These are phyloP conservation scores for Otus sunia DNA, from an alignment of 2,113 vertebrate species.

Conservation along the genomic window DNA sequence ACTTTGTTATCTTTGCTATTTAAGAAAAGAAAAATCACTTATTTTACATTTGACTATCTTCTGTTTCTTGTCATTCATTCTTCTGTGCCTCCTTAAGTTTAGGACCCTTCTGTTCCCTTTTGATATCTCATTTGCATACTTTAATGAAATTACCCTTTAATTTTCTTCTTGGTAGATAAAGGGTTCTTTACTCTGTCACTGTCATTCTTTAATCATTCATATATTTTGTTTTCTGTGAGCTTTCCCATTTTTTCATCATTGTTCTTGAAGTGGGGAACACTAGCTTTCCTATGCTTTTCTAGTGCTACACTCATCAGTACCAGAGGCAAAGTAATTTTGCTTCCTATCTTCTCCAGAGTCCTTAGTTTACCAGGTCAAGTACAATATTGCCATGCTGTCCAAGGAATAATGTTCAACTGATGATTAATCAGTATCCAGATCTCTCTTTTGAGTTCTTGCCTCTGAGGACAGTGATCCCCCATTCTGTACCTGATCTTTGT, in stretches of 20 bases:
- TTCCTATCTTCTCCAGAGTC: not conserved
- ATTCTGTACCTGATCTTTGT: not conserved
- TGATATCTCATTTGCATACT: not conserved
- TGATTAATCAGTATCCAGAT: not conserved
- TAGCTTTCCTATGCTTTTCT: not conserved
- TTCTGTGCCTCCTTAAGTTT: not conserved
- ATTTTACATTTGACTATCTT: not conserved
- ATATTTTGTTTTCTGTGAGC: not conserved
- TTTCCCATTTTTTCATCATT: not conserved
- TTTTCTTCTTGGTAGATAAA: not conserved
- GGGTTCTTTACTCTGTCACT: not conserved
- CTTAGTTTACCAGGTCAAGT: not conserved
- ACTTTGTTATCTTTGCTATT: not conserved
- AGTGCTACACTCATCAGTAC: not conserved
- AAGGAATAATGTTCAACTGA: not conserved
- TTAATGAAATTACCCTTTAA: not conserved
- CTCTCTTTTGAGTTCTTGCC: not conserved
- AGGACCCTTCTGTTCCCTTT: not conserved
- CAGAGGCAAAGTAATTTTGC: not conserved
- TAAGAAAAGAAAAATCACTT: not conserved
- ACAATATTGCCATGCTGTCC: not conserved
- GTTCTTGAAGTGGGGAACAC: not conserved
- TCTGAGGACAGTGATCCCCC: not conserved
- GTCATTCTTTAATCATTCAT: not conserved
- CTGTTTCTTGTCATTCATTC: not conserved